A percentile compares a stretch with the other conserved stretches of the same genome.
Evolutionary conservation across 2,113 vertebrate genomes (phyloP).

Genomic region (rat (Rattus norvegicus)): GRCr8 NC_086022.1:51272001-51272500

Average conservation of each 20-base stretch:
- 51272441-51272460: background rate
- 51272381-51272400: background rate
- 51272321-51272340: background rate
- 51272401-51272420: background rate
- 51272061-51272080: background rate
- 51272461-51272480: background rate
- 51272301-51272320: background rate
- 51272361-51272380: background rate
- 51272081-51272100: background rate
- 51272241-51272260: background rate
- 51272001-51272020: background rate
- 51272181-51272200: background rate
- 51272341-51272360: background rate
- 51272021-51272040: background rate
- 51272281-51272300: background rate
- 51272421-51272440: background rate
- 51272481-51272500: background rate
- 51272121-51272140: background rate
- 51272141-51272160: background rate
- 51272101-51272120: background rate
- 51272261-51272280: background rate
- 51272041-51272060: background rate
- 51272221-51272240: background rate
- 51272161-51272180: background rate
- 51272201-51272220: background rate